A percentile compares a stretch with the other conserved stretches of the same genome.
These are phyloP conservation scores for Masnerella sp. DNA, from an alignment of 2,888 invertebrate species.

Conservation along the genomic window DNA sequence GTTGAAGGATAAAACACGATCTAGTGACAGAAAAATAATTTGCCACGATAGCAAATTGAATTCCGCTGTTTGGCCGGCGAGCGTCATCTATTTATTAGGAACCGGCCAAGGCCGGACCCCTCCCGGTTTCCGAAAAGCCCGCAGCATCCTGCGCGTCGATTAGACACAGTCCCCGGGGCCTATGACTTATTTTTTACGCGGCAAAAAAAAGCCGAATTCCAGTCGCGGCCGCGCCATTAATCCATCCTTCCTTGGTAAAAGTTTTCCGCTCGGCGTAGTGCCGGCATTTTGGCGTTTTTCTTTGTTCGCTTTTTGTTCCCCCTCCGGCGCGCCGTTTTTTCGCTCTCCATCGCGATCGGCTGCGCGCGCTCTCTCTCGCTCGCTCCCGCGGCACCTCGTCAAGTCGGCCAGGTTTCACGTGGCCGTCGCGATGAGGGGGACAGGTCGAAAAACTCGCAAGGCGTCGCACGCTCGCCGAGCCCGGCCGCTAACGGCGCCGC, in stretches of 20 bases:
- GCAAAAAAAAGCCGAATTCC: conserved; percentile 51
- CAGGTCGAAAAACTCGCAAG: conserved; percentile 55
- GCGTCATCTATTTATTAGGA: conserved; percentile 52
- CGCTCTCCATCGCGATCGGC: neutral
- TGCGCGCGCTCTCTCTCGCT: conserved; percentile 13
- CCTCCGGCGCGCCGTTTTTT: conserved; percentile 8
- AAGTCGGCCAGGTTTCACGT: conserved; percentile 53
- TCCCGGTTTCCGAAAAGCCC: conserved; percentile 42
- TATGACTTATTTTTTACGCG: conserved; percentile 52
- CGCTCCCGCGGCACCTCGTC: conserved; percentile 47
- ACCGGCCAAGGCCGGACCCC: conserved; percentile 49
- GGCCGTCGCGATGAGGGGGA: conserved; percentile 50
- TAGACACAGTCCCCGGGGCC: conserved; percentile 48
- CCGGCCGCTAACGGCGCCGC: conserved; percentile 44
- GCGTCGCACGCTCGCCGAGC: conserved; percentile 37
- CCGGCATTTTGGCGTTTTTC: conserved; percentile 51
- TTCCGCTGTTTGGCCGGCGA: conserved; percentile 29
- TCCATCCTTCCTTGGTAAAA: conserved; percentile 51
- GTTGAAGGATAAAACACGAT: conserved; percentile 22
- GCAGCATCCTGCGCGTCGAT: conserved; percentile 46
- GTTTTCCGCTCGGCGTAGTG: conserved; percentile 55
- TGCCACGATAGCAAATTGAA: conserved; percentile 36
- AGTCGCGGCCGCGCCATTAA: conserved; percentile 56
- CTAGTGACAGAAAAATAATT: conserved; percentile 27
- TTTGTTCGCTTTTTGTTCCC: conserved; percentile 51